phyloP scores from a whole-genome alignment of 2,888 invertebrate genomes.

The Lithophane semibrunnea region DNA sequence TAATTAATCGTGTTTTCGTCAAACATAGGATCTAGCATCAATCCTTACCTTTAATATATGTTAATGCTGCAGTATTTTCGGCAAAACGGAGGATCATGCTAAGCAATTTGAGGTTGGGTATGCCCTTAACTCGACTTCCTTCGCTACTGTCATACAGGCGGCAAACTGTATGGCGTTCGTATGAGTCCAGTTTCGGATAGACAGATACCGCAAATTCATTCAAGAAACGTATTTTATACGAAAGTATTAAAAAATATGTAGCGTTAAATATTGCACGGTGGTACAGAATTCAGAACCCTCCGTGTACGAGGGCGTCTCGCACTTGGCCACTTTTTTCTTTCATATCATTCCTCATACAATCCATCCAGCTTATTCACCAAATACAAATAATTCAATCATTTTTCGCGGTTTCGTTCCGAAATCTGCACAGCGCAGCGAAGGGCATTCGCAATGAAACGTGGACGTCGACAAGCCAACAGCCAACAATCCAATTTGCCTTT shows the following conservation, averaged over 20 bases:
- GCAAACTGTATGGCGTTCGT: neutral
- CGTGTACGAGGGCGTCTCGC: neutral
- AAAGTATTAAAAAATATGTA: too few relatives aligned
- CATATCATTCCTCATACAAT: neutral
- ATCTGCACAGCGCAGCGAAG: slow-evolving; percentile 29
- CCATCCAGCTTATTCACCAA: neutral
- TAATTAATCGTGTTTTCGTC: too few relatives aligned
- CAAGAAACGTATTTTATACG: too few relatives aligned
- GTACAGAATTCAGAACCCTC: too few relatives aligned
- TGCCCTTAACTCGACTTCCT: slow-evolving; percentile 3
- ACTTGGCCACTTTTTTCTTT: neutral
- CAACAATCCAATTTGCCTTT: slow-evolving; percentile 78
- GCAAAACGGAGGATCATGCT: too few relatives aligned
- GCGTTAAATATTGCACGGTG: too few relatives aligned
- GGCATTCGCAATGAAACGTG: slow-evolving; percentile 60
- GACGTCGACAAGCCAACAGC: slow-evolving; percentile 52
- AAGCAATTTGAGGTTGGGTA: too few relatives aligned
- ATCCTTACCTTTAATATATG: too few relatives aligned
- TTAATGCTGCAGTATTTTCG: too few relatives aligned
- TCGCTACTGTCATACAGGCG: neutral
- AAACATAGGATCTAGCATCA: too few relatives aligned
- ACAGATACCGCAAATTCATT: neutral
- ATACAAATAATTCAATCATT: slow-evolving; percentile 5
- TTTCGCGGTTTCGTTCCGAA: slow-evolving; percentile 26
- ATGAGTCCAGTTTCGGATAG: neutral